These are phyloP conservation scores for Synergus itoensis DNA, from an alignment of 2,888 invertebrate species.

Conservation along the genomic window DNA sequence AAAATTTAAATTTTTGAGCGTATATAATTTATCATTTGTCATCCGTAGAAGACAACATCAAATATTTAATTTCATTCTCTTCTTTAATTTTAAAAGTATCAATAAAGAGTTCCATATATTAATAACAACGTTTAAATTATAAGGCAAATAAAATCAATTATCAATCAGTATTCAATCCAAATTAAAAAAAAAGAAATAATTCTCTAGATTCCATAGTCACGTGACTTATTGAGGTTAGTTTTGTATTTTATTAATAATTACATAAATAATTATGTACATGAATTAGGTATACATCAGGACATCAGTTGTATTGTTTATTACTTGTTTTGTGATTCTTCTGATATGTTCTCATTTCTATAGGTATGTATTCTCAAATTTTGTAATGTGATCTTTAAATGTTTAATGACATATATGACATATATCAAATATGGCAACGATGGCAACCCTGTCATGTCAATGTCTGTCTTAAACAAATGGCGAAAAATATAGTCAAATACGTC, in stretches of 20 bases:
- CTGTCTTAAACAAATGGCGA: background rate
- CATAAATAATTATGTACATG: no score
- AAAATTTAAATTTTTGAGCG: background rate
- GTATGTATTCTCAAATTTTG: no score
- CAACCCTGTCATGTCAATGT: no score
- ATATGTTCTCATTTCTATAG: no score
- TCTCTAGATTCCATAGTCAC: background rate
- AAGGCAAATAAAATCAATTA: background rate
- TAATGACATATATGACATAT: no score
- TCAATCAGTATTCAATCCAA: background rate
- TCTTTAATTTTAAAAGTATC: background rate
- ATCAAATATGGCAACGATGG: no score
- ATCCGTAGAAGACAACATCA: background rate
- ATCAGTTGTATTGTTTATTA: no score
- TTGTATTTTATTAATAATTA: background rate
- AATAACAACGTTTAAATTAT: background rate
- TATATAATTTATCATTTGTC: background rate
- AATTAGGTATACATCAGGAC: no score
- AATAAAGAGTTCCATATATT: background rate
- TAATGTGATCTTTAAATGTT: no score
- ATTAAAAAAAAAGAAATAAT: background rate
- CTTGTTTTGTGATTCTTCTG: no score
- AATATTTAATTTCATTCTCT: background rate
- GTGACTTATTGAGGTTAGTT: background rate
- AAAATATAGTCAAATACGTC: background rate